Evolutionary conservation across 1,140 invertebrate genomes (phyloP).

Genomic region (Rhopalosiphum padi): DNA sequence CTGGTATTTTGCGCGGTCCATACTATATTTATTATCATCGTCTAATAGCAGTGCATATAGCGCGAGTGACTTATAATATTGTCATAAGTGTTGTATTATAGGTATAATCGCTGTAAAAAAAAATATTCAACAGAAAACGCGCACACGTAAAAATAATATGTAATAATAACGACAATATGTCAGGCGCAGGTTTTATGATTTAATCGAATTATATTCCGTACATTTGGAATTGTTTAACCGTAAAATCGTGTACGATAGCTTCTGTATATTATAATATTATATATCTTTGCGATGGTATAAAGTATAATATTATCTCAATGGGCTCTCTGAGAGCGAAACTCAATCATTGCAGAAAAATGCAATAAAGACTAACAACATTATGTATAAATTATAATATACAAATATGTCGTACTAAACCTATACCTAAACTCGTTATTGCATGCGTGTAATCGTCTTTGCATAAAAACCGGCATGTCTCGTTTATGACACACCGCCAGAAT

Average conservation of each 20-base stretch:
- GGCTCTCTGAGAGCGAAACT: background rate
- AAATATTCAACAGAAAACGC: background rate
- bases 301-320: background rate
- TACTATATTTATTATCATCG: background rate
- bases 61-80: background rate
- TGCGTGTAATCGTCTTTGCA: background rate
- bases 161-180: background rate
- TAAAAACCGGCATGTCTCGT: background rate
- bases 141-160: background rate
- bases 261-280: conserved; percentile 1
- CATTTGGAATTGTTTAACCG: background rate
- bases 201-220: background rate
- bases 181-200: background rate
- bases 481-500: background rate
- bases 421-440: background rate
- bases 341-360: background rate
- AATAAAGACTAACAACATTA: background rate
- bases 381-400: background rate
- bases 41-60: background rate
- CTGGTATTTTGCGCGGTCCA: background rate
- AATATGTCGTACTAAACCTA: background rate
- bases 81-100: background rate
- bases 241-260: background rate
- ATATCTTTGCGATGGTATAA: background rate
- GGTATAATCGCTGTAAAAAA: background rate